A percentile compares a stretch with the other conserved stretches of the same genome.
phyloP scores from a whole-genome alignment of 2,888 invertebrate genomes.

The Cryptus viduatorius region DNA sequence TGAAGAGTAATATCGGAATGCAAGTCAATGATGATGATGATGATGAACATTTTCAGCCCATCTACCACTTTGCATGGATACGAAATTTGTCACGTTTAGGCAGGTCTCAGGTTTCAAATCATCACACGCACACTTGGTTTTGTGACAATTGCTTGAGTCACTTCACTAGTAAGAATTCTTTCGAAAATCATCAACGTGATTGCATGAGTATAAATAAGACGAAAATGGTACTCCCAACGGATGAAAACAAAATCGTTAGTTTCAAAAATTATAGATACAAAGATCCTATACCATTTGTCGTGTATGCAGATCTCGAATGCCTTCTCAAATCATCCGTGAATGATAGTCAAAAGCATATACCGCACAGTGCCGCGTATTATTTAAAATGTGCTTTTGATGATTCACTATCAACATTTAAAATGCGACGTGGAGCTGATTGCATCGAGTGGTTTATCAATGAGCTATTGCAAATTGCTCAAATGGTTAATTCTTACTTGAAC shows the following conservation, averaged over 20 bases:
- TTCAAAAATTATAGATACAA: too few species aligned
- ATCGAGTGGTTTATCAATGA: slow-evolving; percentile 63
- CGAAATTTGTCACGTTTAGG: too few species aligned
- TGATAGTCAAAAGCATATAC: slow-evolving; percentile 55
- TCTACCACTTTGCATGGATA: too few species aligned
- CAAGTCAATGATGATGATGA: too few species aligned
- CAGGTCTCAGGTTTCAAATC: too few species aligned
- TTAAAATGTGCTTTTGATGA: slow-evolving; percentile 46
- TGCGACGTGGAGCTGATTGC: slow-evolving; percentile 50
- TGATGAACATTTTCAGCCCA: too few species aligned
- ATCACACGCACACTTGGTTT: too few species aligned
- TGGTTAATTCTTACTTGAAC: slow-evolving; percentile 22
- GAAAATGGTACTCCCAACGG: slow-evolving; percentile 50
- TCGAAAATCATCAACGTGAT: slow-evolving; percentile 49
- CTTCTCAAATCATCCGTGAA: slow-evolving; percentile 38
- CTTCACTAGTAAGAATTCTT: slow-evolving; percentile 36
- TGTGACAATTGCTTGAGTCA: slow-evolving; percentile 59
- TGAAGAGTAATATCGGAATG: too few species aligned
- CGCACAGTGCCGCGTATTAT: slow-evolving; percentile 51
- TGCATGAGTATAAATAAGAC: slow-evolving; percentile 43
- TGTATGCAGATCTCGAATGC: too few species aligned
- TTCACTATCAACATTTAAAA: slow-evolving; percentile 53
- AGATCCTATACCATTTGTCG: too few species aligned
- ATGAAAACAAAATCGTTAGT: too few species aligned
- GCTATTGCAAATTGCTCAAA: slow-evolving; percentile 34